Evolutionary conservation across 2,113 vertebrate species (phyloP), one percentile per base, ranked within the genome.

Genomic region (Artemisiospiza belli): DNA sequence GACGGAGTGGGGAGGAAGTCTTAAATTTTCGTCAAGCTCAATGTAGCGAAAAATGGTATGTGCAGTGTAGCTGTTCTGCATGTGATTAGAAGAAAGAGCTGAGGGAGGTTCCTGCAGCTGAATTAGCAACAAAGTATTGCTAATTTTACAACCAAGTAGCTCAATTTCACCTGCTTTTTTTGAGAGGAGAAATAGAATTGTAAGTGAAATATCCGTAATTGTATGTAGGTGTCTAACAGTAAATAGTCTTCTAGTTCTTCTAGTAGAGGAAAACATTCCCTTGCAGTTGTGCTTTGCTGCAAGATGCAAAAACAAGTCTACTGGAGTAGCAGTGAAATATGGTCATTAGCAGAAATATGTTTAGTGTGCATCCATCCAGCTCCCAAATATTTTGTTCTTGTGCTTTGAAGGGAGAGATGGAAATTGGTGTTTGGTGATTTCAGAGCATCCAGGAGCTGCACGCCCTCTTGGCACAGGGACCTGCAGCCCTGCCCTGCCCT

Each of bases 1-100:
- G 78, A 82, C 3, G 5, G 74, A 69, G 87, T 0, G 39, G 70
- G 78, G 86, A 92, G 86, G 91, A 94, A 95, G 68, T 86, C 44
- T 90, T 95, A 77, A 90, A 83, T 94, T 95, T 92, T 90, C 68
- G 27, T 81, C 79, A 52, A 83, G 95, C 82, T 93, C 61, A 75
- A 17, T 83, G 87, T 83, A 85, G 94, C 11, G 8, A 89, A 70
- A 90, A 95, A 94, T 46, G 82, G 39, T 86, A 59, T 81, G 88
- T 90, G 72, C 64, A 30, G 52, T 6, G 72, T 90, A 67, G 75
- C 81, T 62, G 57, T 64, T 77, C 86, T 88, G 79, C 31, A 8
- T 52, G 70, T 51, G 77, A 73, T 86, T 91, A 47, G 59, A 28
- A 49, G 66, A 49, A 73, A 70, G 73, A 81, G 64, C 30, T 14